phyloP scores from a whole-genome alignment of 2,113 vertebrate genomes.

The Rafetus swinhoei region DNA sequence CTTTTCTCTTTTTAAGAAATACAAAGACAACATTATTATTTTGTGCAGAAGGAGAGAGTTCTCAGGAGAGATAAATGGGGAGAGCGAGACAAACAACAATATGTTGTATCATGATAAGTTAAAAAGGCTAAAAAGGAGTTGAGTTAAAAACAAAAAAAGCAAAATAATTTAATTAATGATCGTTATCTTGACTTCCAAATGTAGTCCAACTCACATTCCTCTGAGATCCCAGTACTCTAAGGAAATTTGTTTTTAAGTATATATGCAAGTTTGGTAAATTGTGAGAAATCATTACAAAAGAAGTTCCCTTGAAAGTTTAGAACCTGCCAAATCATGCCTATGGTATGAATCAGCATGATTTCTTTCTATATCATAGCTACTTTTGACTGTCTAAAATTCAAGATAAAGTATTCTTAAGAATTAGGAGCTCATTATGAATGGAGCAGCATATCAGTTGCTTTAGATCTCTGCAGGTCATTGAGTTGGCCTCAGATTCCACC shows the following conservation, averaged over 20 bases:
- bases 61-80: not conserved
- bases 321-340: conserved; percentile 16
- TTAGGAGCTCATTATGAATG: not conserved
- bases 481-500: not conserved
- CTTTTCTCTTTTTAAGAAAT: not conserved
- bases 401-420: not conserved
- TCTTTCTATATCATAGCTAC: not conserved
- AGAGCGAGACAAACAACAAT: not conserved
- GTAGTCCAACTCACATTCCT: not conserved
- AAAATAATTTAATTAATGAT: conserved; percentile 16
- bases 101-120: not conserved
- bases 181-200: not conserved
- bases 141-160: conserved; percentile 9
- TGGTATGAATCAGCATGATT: conserved; percentile 29
- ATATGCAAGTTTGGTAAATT: not conserved
- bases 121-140: too few relatives aligned
- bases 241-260: not conserved
- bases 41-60: not conserved
- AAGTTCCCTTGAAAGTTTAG: not conserved
- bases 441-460: not conserved
- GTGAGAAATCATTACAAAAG: not conserved
- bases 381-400: conserved; percentile 33
- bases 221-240: not conserved
- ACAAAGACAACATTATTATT: not conserved
- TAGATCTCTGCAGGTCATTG: not conserved